Conservation (phyloP, 2,888 invertebrate species). For the Ophion ventricosus region DNA sequence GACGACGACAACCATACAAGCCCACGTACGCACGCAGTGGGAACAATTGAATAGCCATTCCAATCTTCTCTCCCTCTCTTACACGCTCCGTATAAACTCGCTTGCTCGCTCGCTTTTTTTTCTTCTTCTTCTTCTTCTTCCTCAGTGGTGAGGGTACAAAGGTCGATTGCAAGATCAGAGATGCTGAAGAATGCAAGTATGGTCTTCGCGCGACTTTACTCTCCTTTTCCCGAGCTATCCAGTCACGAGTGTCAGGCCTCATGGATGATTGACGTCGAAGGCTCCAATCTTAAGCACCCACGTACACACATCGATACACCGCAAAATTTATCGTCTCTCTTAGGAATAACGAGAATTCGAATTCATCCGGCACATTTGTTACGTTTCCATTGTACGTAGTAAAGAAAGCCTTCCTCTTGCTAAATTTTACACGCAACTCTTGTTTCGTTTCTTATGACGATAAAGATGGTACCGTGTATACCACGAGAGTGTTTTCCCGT, state of each 20-base stretch:
- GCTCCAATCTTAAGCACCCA: not conserved
- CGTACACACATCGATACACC: too few relatives aligned
- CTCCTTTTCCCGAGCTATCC: constrained; percentile 1
- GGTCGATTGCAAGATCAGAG: constrained; percentile 56
- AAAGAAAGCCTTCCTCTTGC: constrained; percentile 35
- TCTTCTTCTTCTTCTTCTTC: too few relatives aligned
- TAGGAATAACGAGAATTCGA: too few relatives aligned
- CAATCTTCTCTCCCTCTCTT: constrained; percentile 36
- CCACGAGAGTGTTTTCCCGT: constrained; percentile 12
- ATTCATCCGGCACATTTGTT: too few relatives aligned
- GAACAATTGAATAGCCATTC: constrained; percentile 59
- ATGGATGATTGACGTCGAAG: constrained; percentile 23
- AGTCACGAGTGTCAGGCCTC: constrained; percentile 26
- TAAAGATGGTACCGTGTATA: constrained; percentile 36
- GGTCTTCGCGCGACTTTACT: constrained; percentile 10
- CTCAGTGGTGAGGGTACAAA: constrained; percentile 27
- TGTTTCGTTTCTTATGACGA: constrained; percentile 40
- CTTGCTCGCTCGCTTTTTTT: constrained; percentile 5
- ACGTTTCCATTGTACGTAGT: not conserved
- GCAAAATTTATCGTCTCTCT: too few relatives aligned
- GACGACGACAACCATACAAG: constrained; percentile 33
- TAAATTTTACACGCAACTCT: constrained; percentile 52
- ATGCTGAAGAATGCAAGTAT: constrained; percentile 48
- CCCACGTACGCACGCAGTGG: constrained; percentile 53
- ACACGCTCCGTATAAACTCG: constrained; percentile 14